phyloP scores from a whole-genome alignment of 2,888 invertebrate genomes.

The Alitta virens region DNA sequence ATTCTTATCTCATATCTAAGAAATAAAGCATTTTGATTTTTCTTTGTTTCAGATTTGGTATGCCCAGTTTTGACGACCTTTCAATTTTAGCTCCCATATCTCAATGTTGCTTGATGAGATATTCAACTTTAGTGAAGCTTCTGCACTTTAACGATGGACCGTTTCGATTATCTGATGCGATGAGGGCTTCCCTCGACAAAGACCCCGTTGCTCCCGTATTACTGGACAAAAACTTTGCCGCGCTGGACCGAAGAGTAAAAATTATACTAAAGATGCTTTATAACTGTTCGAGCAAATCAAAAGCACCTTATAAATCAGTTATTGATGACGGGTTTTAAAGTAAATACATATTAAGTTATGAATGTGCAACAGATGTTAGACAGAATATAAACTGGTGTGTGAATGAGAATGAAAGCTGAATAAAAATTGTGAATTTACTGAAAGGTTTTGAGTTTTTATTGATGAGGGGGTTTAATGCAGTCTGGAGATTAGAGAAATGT shows the following conservation, averaged over 20 bases:
- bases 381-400: too few relatives aligned
- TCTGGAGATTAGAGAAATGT: too few relatives aligned
- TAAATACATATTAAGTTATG: background rate
- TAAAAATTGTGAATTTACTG: too few relatives aligned
- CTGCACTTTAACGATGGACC: constrained; percentile 61
- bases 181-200: constrained; percentile 72
- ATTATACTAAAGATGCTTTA: constrained; percentile 78
- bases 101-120: constrained; percentile 91
- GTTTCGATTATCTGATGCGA: constrained; percentile 66
- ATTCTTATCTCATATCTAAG: too few relatives aligned
- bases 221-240: constrained; percentile 86
- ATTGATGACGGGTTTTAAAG: constrained; percentile 15
- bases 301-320: background rate
- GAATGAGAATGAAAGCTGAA: too few relatives aligned
- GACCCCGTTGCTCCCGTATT: constrained; percentile 88
- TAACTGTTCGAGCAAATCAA: constrained; percentile 63
- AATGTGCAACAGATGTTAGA: too few relatives aligned
- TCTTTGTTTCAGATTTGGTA: constrained; percentile 69
- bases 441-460: too few relatives aligned
- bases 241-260: constrained; percentile 83
- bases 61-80: constrained; percentile 86
- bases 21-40: too few relatives aligned
- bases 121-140: constrained; percentile 78
- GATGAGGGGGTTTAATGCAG: too few relatives aligned
- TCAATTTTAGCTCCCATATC: constrained; percentile 90